phyloP scores from a whole-genome alignment of 2,113 vertebrate species.

The Eulemur rufifrons region DNA sequence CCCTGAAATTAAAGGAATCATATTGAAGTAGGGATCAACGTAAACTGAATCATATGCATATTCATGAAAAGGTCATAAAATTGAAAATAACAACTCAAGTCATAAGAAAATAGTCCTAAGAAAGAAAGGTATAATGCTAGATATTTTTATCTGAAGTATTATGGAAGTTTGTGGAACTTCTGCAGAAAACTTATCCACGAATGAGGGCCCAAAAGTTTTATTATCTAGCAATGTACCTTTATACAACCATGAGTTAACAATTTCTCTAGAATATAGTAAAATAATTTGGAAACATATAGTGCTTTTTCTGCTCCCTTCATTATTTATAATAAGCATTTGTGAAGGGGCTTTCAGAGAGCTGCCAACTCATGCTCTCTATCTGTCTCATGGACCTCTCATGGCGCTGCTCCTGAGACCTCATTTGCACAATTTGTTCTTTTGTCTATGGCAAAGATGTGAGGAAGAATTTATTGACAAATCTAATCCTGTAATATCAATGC shows the following conservation, averaged over 20 bases:
- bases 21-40: background rate
- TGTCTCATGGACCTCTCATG: no score
- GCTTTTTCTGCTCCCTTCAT: background rate
- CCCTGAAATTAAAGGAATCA: conserved; percentile 6
- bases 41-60: background rate
- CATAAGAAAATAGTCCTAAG: background rate
- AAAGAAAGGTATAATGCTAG: background rate
- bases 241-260: background rate
- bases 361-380: background rate
- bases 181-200: background rate
- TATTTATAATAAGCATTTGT: background rate
- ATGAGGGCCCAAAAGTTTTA: background rate
- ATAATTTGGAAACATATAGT: background rate
- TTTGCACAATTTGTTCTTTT: background rate
- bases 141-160: background rate
- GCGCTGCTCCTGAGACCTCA: background rate
- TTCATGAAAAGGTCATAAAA: background rate
- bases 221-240: background rate
- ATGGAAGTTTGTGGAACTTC: background rate
- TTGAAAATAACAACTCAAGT: background rate
- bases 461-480: background rate
- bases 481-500: background rate
- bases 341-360: background rate
- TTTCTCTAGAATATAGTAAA: background rate
- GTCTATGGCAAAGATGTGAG: background rate